phyloP scores from a whole-genome alignment of 2,113 vertebrate genomes.

The Hoplias malabaricus region DNA sequence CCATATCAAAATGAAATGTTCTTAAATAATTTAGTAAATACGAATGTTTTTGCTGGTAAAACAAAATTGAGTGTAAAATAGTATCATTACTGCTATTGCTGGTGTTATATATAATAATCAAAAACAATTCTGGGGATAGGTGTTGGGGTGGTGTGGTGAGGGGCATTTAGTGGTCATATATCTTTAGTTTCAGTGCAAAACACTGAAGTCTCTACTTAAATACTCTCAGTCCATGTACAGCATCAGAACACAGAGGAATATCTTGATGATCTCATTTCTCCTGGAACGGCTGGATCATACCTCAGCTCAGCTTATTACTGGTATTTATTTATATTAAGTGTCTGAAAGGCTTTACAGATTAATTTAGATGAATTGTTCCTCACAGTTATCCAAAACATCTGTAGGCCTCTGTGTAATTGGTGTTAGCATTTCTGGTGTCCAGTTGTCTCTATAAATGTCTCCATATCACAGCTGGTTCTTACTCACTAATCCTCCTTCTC shows the following conservation, averaged over 20 bases:
- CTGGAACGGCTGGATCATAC: background rate
- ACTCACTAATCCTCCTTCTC: background rate
- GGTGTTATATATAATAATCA: too few relatives aligned
- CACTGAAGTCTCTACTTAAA: background rate
- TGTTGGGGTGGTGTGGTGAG: too few relatives aligned
- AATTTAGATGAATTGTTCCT: background rate
- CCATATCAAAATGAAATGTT: too few relatives aligned
- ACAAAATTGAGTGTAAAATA: too few relatives aligned
- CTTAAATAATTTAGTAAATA: too few relatives aligned
- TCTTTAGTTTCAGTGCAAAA: too few relatives aligned
- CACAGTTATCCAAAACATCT: background rate
- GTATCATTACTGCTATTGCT: too few relatives aligned
- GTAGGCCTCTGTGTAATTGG: background rate
- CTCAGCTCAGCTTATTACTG: background rate
- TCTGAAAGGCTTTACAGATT: background rate
- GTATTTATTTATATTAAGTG: background rate
- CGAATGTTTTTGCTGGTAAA: too few relatives aligned
- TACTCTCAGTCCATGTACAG: background rate
- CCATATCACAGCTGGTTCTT: background rate
- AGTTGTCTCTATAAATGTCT: conserved; percentile 1
- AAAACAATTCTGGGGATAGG: too few relatives aligned
- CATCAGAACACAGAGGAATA: background rate
- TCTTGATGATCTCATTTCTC: background rate
- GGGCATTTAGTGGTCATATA: too few relatives aligned
- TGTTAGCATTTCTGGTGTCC: background rate